Evolutionary conservation across 1,140 invertebrate species (phyloP).

Genomic region (Dreissena polymorpha): DNA sequence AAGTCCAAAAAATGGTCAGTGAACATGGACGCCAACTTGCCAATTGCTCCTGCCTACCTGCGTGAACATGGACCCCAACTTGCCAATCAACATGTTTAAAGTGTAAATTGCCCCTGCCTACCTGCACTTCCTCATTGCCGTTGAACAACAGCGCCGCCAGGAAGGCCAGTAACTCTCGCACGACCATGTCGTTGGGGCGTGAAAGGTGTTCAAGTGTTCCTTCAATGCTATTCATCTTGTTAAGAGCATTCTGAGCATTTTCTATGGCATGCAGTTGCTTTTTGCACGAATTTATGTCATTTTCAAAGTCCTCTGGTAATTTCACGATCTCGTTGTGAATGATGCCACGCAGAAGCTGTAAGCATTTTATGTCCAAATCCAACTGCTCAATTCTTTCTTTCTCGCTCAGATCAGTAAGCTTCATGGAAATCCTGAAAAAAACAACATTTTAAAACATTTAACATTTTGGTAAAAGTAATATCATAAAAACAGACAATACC

Average conservation of each 20-base stretch:
- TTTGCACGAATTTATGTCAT: conserved; percentile 39
- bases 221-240: conserved; percentile 53
- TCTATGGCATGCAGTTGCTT: conserved; percentile 57
- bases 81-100: too few species aligned
- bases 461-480: background rate
- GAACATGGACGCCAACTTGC: too few species aligned
- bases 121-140: conserved; percentile 68
- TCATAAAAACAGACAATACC: too few species aligned
- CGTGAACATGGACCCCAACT: too few species aligned
- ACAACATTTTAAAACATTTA: background rate
- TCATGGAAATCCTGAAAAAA: conserved; percentile 61
- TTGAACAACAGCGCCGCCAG: conserved; percentile 64
- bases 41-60: too few species aligned
- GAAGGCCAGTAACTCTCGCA: conserved; percentile 68
- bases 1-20: too few species aligned
- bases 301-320: conserved; percentile 69
- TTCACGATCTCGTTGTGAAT: conserved; percentile 75
- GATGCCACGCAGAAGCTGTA: conserved; percentile 70
- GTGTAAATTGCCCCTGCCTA: background rate
- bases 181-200: conserved; percentile 60
- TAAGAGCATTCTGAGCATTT: conserved; percentile 62
- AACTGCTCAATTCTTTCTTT: conserved; percentile 68
- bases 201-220: conserved; percentile 61
- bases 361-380: conserved; percentile 71
- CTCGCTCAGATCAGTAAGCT: conserved; percentile 55